A percentile compares a stretch with the other conserved stretches of the same genome.
phyloP scores from a whole-genome alignment of 2,113 vertebrate genomes.

The Phrynosoma platyrhinos region DNA sequence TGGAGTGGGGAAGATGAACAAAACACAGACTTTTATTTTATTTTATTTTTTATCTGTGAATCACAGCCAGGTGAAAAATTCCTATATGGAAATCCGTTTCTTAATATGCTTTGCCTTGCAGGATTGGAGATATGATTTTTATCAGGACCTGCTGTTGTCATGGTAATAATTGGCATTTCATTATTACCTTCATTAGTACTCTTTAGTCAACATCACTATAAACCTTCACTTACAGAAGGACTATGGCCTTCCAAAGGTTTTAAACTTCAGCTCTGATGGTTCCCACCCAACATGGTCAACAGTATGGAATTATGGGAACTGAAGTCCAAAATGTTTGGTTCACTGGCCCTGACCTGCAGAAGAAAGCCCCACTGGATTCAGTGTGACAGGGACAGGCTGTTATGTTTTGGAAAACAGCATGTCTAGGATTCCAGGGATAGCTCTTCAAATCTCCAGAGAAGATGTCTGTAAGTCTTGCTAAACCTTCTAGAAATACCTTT shows the following conservation, averaged over 20 bases:
- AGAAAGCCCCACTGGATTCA: not conserved
- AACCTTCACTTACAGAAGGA: not conserved
- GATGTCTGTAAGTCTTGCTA: not conserved
- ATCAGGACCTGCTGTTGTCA: not conserved
- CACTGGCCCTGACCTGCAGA: not conserved
- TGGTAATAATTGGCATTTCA: not conserved
- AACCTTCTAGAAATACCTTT: not conserved
- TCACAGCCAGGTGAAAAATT: not conserved
- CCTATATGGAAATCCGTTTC: not conserved
- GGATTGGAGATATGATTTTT: not conserved
- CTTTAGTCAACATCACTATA: slow-evolving; percentile 55
- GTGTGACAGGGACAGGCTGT: not conserved
- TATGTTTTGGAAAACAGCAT: not conserved
- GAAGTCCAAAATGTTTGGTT: not conserved
- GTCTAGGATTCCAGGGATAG: not conserved
- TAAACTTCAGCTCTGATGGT: not conserved
- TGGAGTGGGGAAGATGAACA: not conserved
- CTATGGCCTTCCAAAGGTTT: slow-evolving; percentile 16
- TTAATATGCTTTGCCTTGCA: not conserved
- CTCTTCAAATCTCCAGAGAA: not conserved
- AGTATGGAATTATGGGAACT: not conserved
- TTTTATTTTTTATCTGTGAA: too few species aligned
- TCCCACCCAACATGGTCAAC: not conserved
- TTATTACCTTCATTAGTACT: slow-evolving; percentile 25
- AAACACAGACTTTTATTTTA: not conserved